Base-by-base conservation (phyloP, 2,113 vertebrate species). In the Ciconia maguari region DNA sequence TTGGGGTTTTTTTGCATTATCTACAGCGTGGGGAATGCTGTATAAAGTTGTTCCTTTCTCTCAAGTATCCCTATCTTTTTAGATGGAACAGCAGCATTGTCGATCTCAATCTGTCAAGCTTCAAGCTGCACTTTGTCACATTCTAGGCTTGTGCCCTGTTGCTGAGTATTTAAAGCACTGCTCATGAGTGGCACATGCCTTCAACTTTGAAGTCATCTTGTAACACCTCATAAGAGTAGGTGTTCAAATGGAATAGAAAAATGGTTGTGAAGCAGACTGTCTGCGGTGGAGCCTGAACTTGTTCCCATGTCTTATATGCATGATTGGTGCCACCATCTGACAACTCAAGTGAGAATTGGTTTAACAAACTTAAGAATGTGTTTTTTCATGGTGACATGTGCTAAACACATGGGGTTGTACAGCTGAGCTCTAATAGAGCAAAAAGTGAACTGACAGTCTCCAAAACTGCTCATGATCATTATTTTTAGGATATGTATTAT, bases 311-410 rank as follows among this genome's bases (percentile, higher is more conserved):
- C 89, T 94, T 79, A 13, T 55, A 26, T 91, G 89, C 89, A 41
- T 85, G 74, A 90, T 85, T 72, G 87, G 91, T 96, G 89, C 89
- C 89, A 95, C 93, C 89, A 90, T 97, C 87, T 95, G 95, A 95
- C 96, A 94, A 62, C 87, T 81, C 58, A 36, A 96, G 94, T 93
- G 93, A 94, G 89, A 96, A 94, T 57, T 62, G 54, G n/a, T 95
- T 91, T 90, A 89, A 61, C 82, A 93, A 82, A 95, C 87, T 85
- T 76, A 20, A 83, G 55, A 86, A 75, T 81, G 79, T 95, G 90
- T 83, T 94, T 95, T 88, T 87, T 29, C 41, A 4, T 38, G 77
- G 36, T 88, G 86, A 64, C 89, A 78, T 93, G 87, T 93, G 77
- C 84, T 96, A 32, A 91, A 77, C 94, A 79, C 93, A 85, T 11